Base-by-base conservation (phyloP, 2,888 invertebrate genomes). In the Craniophora ligustri region DNA sequence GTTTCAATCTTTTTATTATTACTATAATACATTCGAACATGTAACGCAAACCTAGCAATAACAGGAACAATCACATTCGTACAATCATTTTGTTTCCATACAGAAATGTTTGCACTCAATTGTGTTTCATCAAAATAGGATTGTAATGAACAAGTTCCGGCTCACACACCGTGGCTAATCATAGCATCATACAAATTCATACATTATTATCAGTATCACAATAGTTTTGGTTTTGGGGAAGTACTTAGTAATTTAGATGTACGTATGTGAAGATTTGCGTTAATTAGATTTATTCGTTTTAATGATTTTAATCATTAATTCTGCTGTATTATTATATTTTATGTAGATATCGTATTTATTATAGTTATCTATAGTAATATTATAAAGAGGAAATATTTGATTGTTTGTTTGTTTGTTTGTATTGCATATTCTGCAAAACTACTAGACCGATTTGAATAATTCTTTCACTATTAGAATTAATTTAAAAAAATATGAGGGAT, bases 91-190 rank as follows among this genome's bases (percentile, higher is more conserved):
- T 23, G 36, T 28, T 67, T 59, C 21, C 38, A 51, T 50, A 62
- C 31, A 53, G 60, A 66, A 40, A 46, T 28, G 14, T 45, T 40
- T 21, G 23, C 47, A 48, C 13, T 28, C 54, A 67, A 67, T 63
- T 48, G 63, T 48, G 47, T 34, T 32, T 5, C 41, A 51, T 23
- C 36, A 38, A 49, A 67, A 67, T 44, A 55, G 35, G 36, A 58
- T 41, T 35, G 26, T 72, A 69, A 63, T 64, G 15, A 64, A 38
- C 15, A 18, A 50, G 38, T 63, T 69, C 72, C 69, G 69, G 53
- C 13, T 39, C 21, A 51, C 34, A 51, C 35, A 26, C 16, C 35
- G 36, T 48, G 45, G 23, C 7, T 28, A 40, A 45, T 38, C 38
- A 51, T 13, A 28, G 47, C 23, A 45, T 28, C 31, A 40, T 10